Conservation (phyloP, 2,113 vertebrate species). For the Pipra filicauda region DNA sequence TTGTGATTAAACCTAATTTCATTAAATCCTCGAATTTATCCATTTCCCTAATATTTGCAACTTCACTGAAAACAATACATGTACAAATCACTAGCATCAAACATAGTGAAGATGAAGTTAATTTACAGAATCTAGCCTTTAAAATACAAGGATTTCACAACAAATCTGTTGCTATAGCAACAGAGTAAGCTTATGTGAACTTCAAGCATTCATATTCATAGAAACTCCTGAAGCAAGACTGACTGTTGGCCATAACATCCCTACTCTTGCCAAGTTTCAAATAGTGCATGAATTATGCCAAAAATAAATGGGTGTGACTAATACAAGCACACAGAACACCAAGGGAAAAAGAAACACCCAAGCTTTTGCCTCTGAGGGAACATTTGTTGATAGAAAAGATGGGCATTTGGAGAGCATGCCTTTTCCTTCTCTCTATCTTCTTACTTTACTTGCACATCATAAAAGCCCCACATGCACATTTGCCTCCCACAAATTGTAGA, state of each 20-base stretch:
- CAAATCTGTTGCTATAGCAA: slow-evolving; percentile 76
- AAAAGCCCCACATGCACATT: slow-evolving; percentile 67
- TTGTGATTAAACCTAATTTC: not conserved
- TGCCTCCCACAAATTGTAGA: slow-evolving; percentile 69
- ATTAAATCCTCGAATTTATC: not conserved
- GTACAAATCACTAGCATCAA: slow-evolving; percentile 43
- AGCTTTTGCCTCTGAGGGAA: slow-evolving; percentile 69
- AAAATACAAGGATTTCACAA: slow-evolving; percentile 75
- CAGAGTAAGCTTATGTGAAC: slow-evolving; percentile 77
- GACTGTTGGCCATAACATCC: slow-evolving; percentile 76
- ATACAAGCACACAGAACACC: slow-evolving; percentile 74
- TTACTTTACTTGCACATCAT: slow-evolving; percentile 73
- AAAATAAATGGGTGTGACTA: slow-evolving; percentile 82
- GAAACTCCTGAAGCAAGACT: slow-evolving; percentile 80
- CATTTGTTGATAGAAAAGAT: slow-evolving; percentile 70
- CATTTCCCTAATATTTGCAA: not conserved
- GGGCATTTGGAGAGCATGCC: slow-evolving; percentile 58
- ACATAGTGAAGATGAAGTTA: slow-evolving; percentile 59
- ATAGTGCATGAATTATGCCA: slow-evolving; percentile 76
- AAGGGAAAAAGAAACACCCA: slow-evolving; percentile 56
- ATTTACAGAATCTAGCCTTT: slow-evolving; percentile 69
- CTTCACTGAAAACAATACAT: not conserved
- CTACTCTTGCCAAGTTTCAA: slow-evolving; percentile 77
- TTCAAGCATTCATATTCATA: slow-evolving; percentile 78
- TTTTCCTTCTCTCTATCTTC: slow-evolving; percentile 55